Evolutionary conservation across 1,140 invertebrate species (phyloP).

Genomic region (Delia radicum): DNA sequence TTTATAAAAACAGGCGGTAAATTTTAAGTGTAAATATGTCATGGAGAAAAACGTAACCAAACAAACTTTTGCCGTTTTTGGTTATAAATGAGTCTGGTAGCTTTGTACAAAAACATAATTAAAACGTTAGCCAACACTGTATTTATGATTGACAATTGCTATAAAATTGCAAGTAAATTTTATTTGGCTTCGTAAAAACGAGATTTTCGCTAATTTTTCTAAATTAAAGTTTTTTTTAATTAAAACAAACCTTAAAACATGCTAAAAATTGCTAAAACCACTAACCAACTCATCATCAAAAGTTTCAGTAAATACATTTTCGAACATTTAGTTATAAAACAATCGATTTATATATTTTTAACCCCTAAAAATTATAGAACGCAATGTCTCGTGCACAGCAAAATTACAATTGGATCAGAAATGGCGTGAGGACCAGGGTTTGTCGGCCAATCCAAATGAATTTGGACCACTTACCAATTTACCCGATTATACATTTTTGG

Average conservation of each 20-base stretch:
- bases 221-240: not conserved
- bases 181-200: not conserved
- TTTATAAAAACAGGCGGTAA: no score
- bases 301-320: not conserved
- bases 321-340: not conserved
- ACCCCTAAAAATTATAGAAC: not conserved
- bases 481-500: constrained; percentile 71
- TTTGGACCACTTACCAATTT: constrained; percentile 68
- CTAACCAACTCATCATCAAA: not conserved
- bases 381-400: constrained; percentile 19
- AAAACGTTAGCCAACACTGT: no score
- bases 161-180: no score
- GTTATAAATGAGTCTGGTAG: no score
- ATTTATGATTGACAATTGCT: no score
- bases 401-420: constrained; percentile 49
- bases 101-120: no score
- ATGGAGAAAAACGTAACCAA: no score
- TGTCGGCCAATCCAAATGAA: constrained; percentile 66
- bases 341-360: not conserved
- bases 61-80: no score
- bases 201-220: not conserved
- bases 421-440: constrained; percentile 60
- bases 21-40: no score
- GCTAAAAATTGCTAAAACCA: constrained; percentile 8
- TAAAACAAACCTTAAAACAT: not conserved